Conservation (phyloP, 2,888 invertebrate genomes). For the Cancer borealis region DNA sequence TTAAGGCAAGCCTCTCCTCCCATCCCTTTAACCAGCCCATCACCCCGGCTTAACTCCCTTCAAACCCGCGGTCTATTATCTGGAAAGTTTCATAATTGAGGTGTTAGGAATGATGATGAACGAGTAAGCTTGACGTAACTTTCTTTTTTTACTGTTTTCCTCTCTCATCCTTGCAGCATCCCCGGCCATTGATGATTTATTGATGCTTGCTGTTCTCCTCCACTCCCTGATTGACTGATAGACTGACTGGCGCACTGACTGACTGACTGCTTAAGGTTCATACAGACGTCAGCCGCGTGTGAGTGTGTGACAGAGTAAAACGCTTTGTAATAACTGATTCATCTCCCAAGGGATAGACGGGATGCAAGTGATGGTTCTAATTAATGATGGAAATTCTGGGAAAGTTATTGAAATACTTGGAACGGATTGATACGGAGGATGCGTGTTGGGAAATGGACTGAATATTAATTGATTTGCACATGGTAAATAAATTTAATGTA, state of each 20-base stretch:
- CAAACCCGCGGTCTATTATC: background rate
- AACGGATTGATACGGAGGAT: background rate
- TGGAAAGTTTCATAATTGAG: background rate
- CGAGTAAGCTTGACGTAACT: background rate
- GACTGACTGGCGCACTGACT: background rate
- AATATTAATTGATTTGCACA: background rate
- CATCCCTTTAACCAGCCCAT: background rate
- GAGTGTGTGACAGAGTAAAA: background rate
- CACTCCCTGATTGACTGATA: background rate
- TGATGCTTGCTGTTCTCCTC: background rate
- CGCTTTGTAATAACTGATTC: background rate
- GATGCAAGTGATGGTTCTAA: background rate
- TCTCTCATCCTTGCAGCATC: background rate
- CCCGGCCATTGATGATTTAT: background rate
- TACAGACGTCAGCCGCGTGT: background rate
- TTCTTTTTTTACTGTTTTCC: background rate
- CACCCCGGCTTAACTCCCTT: background rate
- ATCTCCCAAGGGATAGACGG: background rate
- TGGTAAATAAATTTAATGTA: background rate
- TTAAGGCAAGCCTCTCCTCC: background rate
- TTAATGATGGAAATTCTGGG: background rate
- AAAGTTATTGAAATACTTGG: background rate
- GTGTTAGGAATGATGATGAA: background rate
- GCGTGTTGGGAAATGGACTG: background rate
- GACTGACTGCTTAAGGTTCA: conserved; percentile 2